Conservation (phyloP, 2,113 vertebrate genomes). For the Salvator merianae region DNA sequence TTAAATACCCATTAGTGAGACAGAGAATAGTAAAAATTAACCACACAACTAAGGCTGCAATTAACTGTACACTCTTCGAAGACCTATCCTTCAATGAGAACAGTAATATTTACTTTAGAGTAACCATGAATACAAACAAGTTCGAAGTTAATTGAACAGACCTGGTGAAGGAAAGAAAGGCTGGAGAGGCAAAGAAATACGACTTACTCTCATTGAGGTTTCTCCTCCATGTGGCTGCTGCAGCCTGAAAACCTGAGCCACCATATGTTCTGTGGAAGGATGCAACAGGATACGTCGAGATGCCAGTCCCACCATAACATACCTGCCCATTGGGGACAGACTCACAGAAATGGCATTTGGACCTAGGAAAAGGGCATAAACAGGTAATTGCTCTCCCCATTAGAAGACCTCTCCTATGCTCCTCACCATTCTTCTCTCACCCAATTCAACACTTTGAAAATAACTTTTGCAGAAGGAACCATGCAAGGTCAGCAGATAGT, state of each 20-base stretch:
- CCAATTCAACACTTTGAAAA: accelerated
- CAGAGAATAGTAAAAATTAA: background rate
- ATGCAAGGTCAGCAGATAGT: background rate
- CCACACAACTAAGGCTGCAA: background rate
- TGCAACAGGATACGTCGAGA: slow-evolving; percentile 95
- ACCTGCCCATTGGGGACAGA: slow-evolving; percentile 96
- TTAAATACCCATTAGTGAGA: background rate
- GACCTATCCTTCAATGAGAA: background rate
- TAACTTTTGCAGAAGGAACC: background rate
- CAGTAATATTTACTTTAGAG: background rate
- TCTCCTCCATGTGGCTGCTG: slow-evolving; percentile 97
- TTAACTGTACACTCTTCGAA: background rate
- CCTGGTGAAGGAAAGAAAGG: background rate
- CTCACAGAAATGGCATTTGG: slow-evolving; percentile 98
- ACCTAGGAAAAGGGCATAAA: slow-evolving; percentile 73
- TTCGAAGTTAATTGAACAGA: background rate
- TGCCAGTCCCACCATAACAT: slow-evolving; percentile 97
- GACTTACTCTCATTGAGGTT: slow-evolving; percentile 96
- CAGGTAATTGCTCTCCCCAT: slow-evolving; percentile 12
- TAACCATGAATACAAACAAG: background rate
- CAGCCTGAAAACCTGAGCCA: slow-evolving; percentile 98
- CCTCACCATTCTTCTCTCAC: background rate
- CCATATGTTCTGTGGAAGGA: slow-evolving; percentile 98
- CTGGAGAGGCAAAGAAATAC: slow-evolving; percentile 39
- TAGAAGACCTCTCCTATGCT: background rate